Base-by-base conservation (phyloP, 2,797 vertebrate species). In the Triplophysa bombifrons region DNA sequence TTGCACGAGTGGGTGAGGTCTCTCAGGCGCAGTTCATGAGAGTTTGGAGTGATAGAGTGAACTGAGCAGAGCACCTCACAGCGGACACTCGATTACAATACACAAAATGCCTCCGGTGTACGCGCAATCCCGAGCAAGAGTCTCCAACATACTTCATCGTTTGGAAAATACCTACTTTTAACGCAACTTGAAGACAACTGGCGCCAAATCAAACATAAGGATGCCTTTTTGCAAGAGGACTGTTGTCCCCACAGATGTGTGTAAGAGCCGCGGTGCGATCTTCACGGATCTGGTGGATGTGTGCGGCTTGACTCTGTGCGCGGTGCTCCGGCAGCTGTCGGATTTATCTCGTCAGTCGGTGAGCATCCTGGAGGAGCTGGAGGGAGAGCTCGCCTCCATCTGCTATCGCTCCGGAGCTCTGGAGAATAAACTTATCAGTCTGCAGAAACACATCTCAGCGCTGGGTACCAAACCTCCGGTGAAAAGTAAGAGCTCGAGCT, bases 211-310 rank as follows among this genome's bases (percentile, higher is more conserved):
- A 4, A 51, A 17, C 44, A 50, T n/a, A 48, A 84, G 88, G 82
- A 94, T 94, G 94, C 94, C 94, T 85, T 94, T 94, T 63, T 92
- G 92, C 85, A 94, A 94, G 80, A 88, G 94, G 87, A 89, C 87
- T 25, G 82, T 93, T 74, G 88, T 90, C 80, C 94, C 94, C 8
- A 92, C 85, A 81, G 89, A 93, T 88, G 88, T 94, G 81, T 93
- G 92, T 87, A 92, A 87, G 84, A 85, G 84, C 63, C 87, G 67
- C 74, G 71, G 77, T 79, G 88, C 86, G 79, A 1, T 86, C 60
- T 89, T 92, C 84, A 86, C 80, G 67, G 92, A 93, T 69, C 69
- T 94, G 88, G 90, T 63, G 86, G 93, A 93, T 82, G 93, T 94
- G 34, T 91, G 93, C 89, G 86, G 90, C 84, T 89, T 90, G 84